Percentiles rank a stretch among this genome's conserved stretches.
Evolutionary conservation across 1,140 invertebrate genomes (phyloP).

Genomic region (Diploscapter pachys): DNA sequence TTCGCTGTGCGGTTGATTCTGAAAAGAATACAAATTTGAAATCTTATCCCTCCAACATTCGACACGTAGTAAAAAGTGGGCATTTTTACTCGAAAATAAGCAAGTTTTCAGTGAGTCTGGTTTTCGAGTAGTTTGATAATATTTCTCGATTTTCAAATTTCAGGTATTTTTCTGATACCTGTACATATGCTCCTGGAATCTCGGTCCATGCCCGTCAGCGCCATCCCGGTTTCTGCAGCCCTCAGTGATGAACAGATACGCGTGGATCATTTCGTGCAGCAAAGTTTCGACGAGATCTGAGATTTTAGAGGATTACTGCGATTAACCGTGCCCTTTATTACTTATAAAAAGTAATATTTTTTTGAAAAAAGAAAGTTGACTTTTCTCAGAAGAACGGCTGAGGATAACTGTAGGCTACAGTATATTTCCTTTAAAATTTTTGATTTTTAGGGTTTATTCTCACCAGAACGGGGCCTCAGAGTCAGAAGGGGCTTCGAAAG

Average conservation of each 20-base stretch:
- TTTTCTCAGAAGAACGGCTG: too few species aligned
- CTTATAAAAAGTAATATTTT: too few species aligned
- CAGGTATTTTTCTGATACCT: background rate
- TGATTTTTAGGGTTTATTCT: too few species aligned
- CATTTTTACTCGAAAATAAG: background rate
- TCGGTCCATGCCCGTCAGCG: constrained; percentile 73
- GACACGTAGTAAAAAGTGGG: too few species aligned
- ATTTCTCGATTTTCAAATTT: background rate
- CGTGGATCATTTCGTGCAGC: constrained; percentile 99
- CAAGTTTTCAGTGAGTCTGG: background rate
- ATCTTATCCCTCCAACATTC: too few species aligned
- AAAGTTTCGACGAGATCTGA: constrained; percentile 91
- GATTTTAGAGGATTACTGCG: background rate
- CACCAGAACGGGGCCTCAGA: constrained; percentile 71
- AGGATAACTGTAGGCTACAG: too few species aligned
- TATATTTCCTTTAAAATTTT: too few species aligned
- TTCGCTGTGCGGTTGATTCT: constrained; percentile 82
- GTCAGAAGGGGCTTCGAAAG: constrained; percentile 85
- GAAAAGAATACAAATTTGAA: background rate
- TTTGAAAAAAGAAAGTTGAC: too few species aligned
- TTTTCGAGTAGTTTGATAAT: background rate
- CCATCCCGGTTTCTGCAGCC: constrained; percentile 65
- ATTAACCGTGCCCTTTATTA: too few species aligned
- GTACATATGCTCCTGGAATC: constrained; percentile 69
- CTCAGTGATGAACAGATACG: constrained; percentile 83